Base-by-base conservation (phyloP, 2,888 invertebrate genomes). In the Ellobium chinense region DNA sequence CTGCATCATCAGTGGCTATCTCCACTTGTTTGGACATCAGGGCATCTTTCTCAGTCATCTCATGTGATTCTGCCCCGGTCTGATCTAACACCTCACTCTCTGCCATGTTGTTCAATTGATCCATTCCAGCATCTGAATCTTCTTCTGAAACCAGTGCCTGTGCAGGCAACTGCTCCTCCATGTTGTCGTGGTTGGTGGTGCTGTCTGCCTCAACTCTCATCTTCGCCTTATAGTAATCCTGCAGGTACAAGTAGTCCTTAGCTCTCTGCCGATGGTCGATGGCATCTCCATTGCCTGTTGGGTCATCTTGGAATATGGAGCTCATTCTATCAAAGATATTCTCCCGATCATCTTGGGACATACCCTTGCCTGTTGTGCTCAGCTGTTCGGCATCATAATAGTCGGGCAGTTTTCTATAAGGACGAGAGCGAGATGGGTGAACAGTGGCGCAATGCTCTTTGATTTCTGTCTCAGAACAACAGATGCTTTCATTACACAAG, bases 131-230 rank as follows among this genome's bases (percentile, higher is more conserved):
- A 0, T 18, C 29, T 24, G 18, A 34, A 21, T 62, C 39, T 69
- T 66, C 66, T 9, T 3, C 21, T 29, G 63, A 18, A 29, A 63
- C 39, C n/a, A 31, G 34, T 18, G 21, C n/a, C 9, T 62, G 63
- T 14, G 74, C 36, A 24, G 72, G 58, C n/a, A n/a, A n/a, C 37
- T 21, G 74, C 27, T 56, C 76, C 18, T 56, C 66, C 2, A 56
- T 27, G 27, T 54, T 56, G 29, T 76, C 66, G 12, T 75, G 75
- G 12, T 65, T 54, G 1, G 88, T 89, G 29, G 89, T 88, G 78
- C 88, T 89, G 79, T 88, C 89, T 9, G 89, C 87, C 74, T 89
- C 89, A 1, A 85, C 88, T 56, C 85, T 85, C 0, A 85, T 87
- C 74, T 87, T 88, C 58, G 80, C 83, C 31, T 70, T 80, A 78